These are phyloP conservation scores for Alouatta palliata DNA, from an alignment of 2,113 vertebrate species.

Conservation along the genomic window DNA sequence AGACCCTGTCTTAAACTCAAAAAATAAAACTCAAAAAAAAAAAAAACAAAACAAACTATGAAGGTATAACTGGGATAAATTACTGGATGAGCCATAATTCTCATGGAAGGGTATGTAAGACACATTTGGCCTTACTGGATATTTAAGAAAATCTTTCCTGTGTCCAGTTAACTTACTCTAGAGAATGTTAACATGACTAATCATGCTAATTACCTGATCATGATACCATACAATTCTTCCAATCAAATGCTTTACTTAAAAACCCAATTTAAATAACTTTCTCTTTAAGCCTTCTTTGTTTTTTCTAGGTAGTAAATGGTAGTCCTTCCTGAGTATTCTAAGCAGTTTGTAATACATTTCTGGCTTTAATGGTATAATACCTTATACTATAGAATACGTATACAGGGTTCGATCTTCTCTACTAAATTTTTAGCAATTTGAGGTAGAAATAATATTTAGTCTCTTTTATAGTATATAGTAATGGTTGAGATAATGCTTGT, in stretches of 20 bases:
- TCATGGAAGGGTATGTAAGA: not conserved
- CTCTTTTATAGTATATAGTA: not conserved
- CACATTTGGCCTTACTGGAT: not conserved
- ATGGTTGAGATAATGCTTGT: not conserved
- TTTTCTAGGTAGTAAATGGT: not conserved
- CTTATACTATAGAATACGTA: not conserved
- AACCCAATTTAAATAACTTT: not conserved
- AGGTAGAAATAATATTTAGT: not conserved
- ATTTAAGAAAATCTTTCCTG: not conserved
- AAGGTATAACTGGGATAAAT: not conserved
- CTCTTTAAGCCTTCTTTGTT: not conserved
- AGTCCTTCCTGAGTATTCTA: not conserved
- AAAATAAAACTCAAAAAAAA: no score
- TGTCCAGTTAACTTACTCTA: not conserved
- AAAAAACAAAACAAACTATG: not conserved
- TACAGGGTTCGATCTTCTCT: not conserved
- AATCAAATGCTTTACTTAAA: not conserved
- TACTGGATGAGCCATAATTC: not conserved
- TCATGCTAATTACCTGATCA: not conserved
- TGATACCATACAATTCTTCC: not conserved
- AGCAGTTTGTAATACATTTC: not conserved
- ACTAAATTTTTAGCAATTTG: not conserved
- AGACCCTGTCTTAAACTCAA: no score
- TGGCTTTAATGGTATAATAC: not conserved
- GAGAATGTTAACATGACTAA: not conserved